Base-by-base conservation (phyloP, 2,797 vertebrate genomes). In the Protosalanx chinensis region DNA sequence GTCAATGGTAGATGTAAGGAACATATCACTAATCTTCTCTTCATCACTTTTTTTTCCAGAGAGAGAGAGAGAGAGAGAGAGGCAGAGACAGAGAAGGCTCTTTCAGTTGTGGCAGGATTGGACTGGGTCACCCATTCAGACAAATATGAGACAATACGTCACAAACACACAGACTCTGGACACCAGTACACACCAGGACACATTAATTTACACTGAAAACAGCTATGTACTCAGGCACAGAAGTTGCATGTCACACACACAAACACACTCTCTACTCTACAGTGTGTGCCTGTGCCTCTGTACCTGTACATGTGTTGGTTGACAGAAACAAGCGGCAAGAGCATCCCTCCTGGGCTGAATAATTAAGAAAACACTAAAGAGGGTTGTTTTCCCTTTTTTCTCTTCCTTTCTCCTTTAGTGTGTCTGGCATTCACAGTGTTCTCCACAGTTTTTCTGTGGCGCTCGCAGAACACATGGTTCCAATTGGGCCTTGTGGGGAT, bases 361-460 rank as follows among this genome's bases (percentile, higher is more conserved):
- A 90, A 91, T 91, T 89, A 91, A 88, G 76, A 86, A 86, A 89
- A 90, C 79, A 91, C 89, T 90, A 91, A 90, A 90, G 84, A 86
- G 79, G 35, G 80, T 82, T 88, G 84, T 86, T 86, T 86, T 90
- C 82, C 78, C 72, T 18, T 70, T 70, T 59, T 76, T 41, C 61
- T 57, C 29, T 33, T 68, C 67, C 72, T 58, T 72, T 70, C 73
- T 27, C 67, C 15, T 63, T 62, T 41, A 59, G 32, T 82, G 72
- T 85, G 82, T 82, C 76, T 86, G 86, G 83, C 82, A 77, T 90
- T 85, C 84, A 82, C 76, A 75, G 73, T 87, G 82, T 84, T 84
- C 73, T 79, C 71, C 75, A 65, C 76, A 84, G 90, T 84, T 77
- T 81, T 83, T 87, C 84, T 91, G 82, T 78, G 41, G 63, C 76